Evolutionary conservation across 1,140 invertebrate species (phyloP).

Genomic region (Hylaeus volcanicus): DNA sequence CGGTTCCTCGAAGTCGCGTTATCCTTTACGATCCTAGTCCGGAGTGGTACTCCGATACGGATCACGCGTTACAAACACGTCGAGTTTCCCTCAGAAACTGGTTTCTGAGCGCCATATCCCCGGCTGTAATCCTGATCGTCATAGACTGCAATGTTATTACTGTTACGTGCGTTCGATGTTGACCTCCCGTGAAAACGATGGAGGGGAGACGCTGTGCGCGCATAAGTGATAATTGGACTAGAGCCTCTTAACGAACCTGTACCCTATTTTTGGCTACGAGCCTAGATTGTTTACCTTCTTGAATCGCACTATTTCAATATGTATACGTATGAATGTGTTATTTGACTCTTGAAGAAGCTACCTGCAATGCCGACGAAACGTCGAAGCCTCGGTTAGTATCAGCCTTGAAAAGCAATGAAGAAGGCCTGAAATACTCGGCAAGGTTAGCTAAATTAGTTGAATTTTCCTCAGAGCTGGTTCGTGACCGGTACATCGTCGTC

Average conservation of each 20-base stretch:
- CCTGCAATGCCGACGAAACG: too few relatives aligned
- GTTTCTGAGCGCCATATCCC: neutral
- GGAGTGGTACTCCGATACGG: neutral
- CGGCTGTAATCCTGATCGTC: constrained; percentile 13
- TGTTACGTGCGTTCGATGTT: constrained; percentile 33
- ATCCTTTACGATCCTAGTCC: constrained; percentile 13
- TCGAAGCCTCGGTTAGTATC: too few relatives aligned
- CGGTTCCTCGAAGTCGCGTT: constrained; percentile 5
- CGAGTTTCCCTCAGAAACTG: neutral
- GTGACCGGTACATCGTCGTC: neutral
- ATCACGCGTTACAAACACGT: neutral
- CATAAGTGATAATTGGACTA: constrained; percentile 17
- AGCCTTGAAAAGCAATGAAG: too few relatives aligned
- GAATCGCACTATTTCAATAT: too few relatives aligned
- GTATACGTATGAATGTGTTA: too few relatives aligned
- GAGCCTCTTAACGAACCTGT: constrained; percentile 13
- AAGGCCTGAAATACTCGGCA: too few relatives aligned
- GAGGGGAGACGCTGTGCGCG: neutral
- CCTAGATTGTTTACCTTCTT: too few relatives aligned
- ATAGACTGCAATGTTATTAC: constrained; percentile 29
- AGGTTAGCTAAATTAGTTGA: neutral
- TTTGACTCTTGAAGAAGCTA: too few relatives aligned
- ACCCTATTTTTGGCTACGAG: too few relatives aligned
- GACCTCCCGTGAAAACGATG: constrained; percentile 4
- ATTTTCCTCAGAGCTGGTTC: neutral